Evolutionary conservation across 2,113 vertebrate species (phyloP), one percentile per base, ranked within the genome.

Genomic region (Parus major): DNA sequence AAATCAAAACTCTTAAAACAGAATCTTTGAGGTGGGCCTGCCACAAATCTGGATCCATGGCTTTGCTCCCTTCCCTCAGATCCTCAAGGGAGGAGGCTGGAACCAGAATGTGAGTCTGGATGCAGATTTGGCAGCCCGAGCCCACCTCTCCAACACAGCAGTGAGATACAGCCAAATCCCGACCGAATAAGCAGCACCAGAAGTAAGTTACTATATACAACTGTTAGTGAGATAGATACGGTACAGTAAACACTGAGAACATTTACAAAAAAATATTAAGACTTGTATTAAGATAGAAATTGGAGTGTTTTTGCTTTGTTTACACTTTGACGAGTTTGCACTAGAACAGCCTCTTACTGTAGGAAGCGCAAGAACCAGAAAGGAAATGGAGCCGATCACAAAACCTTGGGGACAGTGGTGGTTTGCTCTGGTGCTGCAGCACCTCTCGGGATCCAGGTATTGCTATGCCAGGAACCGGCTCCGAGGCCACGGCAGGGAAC

Each of bases 171-270:
- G 96, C 94, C 96, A 92, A 84, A 81, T 93, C 97, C 96, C 82
- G 95, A 90, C 95, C 91, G 15, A 95, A 65, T 89, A 90, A 93
- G 96, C 98, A 98, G 98, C 98, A 98, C 98, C 97, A 97, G 97
- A 96, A 98, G 97, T 88, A 65, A 97, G 97, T 91, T 88, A 96
- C 97, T 99, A 98, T 99, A 96, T 99, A 99, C 98, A 99, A 95
- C 97, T 93, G 96, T 97, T 95, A 97, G 96, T 91, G 95, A 97
- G 98, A 97, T 97, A 97, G 97, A 98, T 98, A 98, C 97, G 97
- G 97, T 98, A 98, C 98, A 96, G 98, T 96, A 97, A 98, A 98
- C 98, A 99, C 98, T 86, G 97, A 97, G 96, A 98, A 98, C 98
- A 98, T 98, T 98, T 98, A 98, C 98, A 80, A 92, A 98, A 98